These are phyloP conservation scores for Halcyon malimbica DNA, from an alignment of 2,113 vertebrate genomes.

Conservation along the genomic window DNA sequence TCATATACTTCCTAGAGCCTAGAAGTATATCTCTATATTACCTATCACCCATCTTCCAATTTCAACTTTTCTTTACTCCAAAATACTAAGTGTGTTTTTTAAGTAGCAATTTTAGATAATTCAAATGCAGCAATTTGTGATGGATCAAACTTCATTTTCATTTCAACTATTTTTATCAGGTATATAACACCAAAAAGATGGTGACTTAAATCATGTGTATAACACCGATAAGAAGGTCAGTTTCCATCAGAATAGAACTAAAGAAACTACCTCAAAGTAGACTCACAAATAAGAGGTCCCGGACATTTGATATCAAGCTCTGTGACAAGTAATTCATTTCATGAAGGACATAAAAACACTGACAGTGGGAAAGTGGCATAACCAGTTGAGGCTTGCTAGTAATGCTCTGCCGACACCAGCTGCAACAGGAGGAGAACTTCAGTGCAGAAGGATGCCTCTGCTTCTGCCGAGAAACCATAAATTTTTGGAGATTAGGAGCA, in stretches of 20 bases:
- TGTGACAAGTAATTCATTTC: not conserved
- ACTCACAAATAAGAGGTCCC: not conserved
- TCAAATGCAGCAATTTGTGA: not conserved
- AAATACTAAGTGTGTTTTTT: rapidly evolving
- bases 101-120: not conserved
- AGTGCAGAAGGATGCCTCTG: not conserved
- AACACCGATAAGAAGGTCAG: not conserved
- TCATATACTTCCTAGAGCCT: not conserved
- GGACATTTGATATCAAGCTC: not conserved
- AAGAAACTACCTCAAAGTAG: not conserved
- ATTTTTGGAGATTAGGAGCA: not conserved
- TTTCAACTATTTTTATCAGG: not conserved
- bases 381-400: not conserved
- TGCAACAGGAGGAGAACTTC: not conserved
- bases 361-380: not conserved
- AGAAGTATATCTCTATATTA: not conserved
- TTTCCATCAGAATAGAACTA: not conserved
- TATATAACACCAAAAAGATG: not conserved
- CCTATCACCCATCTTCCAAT: not conserved
- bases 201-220: not conserved
- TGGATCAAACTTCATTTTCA: not conserved
- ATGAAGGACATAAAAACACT: not conserved
- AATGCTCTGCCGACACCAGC: rapidly evolving
- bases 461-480: not conserved
- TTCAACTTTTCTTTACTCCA: not conserved